phyloP scores from a whole-genome alignment of 2,888 invertebrate genomes.

The Eilema caniola region DNA sequence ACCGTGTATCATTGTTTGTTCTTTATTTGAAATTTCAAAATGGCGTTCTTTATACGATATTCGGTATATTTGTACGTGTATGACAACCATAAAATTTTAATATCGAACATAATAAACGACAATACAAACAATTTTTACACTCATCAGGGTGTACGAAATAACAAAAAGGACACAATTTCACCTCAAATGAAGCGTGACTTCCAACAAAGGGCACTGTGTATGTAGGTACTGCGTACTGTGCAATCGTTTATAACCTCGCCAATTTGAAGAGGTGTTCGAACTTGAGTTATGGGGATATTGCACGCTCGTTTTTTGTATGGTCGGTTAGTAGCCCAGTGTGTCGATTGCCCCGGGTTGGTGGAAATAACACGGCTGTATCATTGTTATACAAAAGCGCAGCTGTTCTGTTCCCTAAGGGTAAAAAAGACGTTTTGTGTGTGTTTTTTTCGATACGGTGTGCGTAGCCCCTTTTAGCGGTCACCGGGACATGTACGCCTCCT shows the following conservation, averaged over 20 bases:
- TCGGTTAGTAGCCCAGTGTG: constrained; percentile 68
- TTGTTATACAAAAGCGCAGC: constrained; percentile 85
- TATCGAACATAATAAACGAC: constrained; percentile 52
- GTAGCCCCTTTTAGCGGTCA: constrained; percentile 81
- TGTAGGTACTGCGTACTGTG: constrained; percentile 60
- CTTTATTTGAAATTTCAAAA: constrained; percentile 49
- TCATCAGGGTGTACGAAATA: constrained; percentile 78
- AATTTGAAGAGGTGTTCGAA: constrained; percentile 51
- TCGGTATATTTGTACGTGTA: constrained; percentile 26
- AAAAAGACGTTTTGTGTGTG: constrained; percentile 83
- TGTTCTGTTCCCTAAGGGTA: constrained; percentile 83
- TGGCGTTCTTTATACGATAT: constrained; percentile 37
- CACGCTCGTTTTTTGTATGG: constrained; percentile 51
- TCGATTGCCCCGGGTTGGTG: constrained; percentile 80
- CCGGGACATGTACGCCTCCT: constrained; percentile 74
- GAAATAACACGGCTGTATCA: constrained; percentile 84
- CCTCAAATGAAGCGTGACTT: constrained; percentile 84
- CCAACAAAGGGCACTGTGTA: constrained; percentile 78
- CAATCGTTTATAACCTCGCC: constrained; percentile 69
- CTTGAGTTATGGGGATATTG: constrained; percentile 26
- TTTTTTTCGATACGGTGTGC: constrained; percentile 70
- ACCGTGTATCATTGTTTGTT: constrained; percentile 41
- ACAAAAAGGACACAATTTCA: constrained; percentile 85
- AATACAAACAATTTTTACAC: constrained; percentile 79
- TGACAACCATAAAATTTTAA: constrained; percentile 53